Conservation (phyloP, 2,888 invertebrate species). For the Drosophila mettleri region DNA sequence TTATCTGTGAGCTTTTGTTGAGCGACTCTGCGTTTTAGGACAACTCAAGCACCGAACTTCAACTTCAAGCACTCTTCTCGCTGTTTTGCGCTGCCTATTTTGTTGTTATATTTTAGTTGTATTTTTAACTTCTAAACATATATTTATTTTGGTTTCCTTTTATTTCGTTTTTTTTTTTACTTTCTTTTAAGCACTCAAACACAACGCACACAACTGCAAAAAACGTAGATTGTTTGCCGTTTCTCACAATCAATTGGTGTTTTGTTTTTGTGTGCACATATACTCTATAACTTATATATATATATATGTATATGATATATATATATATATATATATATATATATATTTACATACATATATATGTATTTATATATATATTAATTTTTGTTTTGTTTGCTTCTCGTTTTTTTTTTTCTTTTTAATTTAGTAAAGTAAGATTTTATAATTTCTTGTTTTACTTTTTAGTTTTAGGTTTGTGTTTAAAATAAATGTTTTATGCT, state of each 20-base stretch:
- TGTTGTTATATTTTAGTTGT: slow-evolving; percentile 24
- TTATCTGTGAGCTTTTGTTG: slow-evolving; percentile 29
- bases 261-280: slow-evolving; percentile 42
- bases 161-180: slow-evolving; percentile 18
- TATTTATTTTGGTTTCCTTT: slow-evolving; percentile 71
- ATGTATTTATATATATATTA: slow-evolving; percentile 5
- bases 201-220: slow-evolving; percentile 41
- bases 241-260: slow-evolving; percentile 33
- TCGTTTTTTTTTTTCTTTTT: slow-evolving; percentile 39
- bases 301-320: slow-evolving; percentile 48
- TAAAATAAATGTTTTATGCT: slow-evolving; percentile 70
- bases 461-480: slow-evolving; percentile 40
- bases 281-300: slow-evolving; percentile 20
- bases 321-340: slow-evolving; percentile 43
- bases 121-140: slow-evolving; percentile 50
- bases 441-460: slow-evolving; percentile 69
- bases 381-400: slow-evolving; percentile 36
- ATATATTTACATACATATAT: slow-evolving; percentile 8
- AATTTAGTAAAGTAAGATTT: slow-evolving; percentile 79
- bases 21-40: slow-evolving; percentile 29
- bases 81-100: slow-evolving; percentile 18
- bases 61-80: slow-evolving; percentile 19
- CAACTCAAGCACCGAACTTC: slow-evolving; percentile 46
- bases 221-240: slow-evolving; percentile 21
- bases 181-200: slow-evolving; percentile 45